A percentile compares a stretch with the other conserved stretches of the same genome.
Evolutionary conservation across 2,888 invertebrate genomes (phyloP).

Genomic region (Mythimna vitellina): DNA sequence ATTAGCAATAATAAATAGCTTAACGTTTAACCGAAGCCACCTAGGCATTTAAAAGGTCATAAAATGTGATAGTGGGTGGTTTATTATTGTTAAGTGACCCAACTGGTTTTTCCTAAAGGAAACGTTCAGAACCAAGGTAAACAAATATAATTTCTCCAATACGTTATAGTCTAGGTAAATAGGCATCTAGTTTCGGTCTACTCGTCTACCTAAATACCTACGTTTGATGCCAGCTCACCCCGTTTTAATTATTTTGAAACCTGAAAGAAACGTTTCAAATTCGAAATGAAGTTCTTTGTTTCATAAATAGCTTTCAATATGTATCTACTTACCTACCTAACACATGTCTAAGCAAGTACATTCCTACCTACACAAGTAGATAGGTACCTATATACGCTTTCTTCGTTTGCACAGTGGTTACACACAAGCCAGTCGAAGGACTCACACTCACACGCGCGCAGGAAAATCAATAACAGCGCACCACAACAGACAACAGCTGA

Average conservation of each 20-base stretch:
- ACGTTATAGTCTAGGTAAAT: neutral
- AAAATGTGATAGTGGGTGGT: constrained; percentile 30
- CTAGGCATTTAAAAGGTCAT: constrained; percentile 28
- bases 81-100: neutral
- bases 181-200: neutral
- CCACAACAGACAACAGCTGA: constrained; percentile 74
- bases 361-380: neutral
- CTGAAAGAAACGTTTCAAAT: constrained; percentile 4
- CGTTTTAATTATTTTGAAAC: constrained; percentile 5
- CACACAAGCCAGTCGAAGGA: constrained; percentile 67
- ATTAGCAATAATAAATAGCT: neutral
- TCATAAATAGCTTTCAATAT: constrained; percentile 22
- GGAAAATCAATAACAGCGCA: constrained; percentile 81
- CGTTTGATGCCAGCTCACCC: neutral
- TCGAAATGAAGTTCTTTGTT: constrained; percentile 31
- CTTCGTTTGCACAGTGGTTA: constrained; percentile 45
- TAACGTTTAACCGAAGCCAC: constrained; percentile 2
- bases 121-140: constrained; percentile 14
- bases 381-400: constrained; percentile 22
- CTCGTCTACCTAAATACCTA: neutral
- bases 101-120: constrained; percentile 24
- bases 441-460: constrained; percentile 71
- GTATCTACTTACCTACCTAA: neutral
- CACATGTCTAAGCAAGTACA: neutral
- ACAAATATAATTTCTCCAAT: constrained; percentile 2